Base-by-base conservation (phyloP, 1,140 invertebrate genomes). In the Andrena cerasifolii region DNA sequence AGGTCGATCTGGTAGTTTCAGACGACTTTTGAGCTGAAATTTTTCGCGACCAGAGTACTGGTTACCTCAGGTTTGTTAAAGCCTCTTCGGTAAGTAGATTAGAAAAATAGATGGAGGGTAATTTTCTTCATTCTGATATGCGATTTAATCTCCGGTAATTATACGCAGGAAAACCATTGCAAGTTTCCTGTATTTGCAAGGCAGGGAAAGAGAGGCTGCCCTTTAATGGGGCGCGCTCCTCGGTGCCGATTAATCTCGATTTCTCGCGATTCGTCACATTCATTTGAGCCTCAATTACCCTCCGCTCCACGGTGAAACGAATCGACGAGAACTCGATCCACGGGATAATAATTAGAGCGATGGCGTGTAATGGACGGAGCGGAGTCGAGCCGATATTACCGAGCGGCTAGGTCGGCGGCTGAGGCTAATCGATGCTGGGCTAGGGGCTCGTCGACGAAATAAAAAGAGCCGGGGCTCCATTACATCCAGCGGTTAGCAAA, bases 341-440 rank as follows among this genome's bases (percentile, higher is more conserved):
- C 68, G 21, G 78, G 66, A 83, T 78, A 78, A 78, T 83, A 83
- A 83, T 83, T 83, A 83, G 70, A 79, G 53, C 82, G 78, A 80
- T 72, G 80, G 79, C 58, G 40, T 71, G 74, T 83, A 83, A 83
- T 78, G 61, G 62, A 47, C 66, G 80, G 73, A 78, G 53, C 66
- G 62, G 62, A 82, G 54, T 56, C 21, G 79, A 54, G n/a, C 16
- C 65, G 62, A 67, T 68, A 40, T 68, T 74, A 68, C 53, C 28
- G n/a, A n/a, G 51, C 62, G 26, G 62, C 33, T 18, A 45, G 62
- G 21, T 56, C 63, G 73, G 54, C n/a, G 26, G 26, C n/a, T 33
- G 18, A 31, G 10, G 26, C 53, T 49, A 49, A 68, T 76, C 73
- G 45, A 58, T 76, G 65, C 28, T 14, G 24, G 63, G 18, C 26